Conservation (phyloP, 2,113 vertebrate species). For the Phalacrocorax carbo region DNA sequence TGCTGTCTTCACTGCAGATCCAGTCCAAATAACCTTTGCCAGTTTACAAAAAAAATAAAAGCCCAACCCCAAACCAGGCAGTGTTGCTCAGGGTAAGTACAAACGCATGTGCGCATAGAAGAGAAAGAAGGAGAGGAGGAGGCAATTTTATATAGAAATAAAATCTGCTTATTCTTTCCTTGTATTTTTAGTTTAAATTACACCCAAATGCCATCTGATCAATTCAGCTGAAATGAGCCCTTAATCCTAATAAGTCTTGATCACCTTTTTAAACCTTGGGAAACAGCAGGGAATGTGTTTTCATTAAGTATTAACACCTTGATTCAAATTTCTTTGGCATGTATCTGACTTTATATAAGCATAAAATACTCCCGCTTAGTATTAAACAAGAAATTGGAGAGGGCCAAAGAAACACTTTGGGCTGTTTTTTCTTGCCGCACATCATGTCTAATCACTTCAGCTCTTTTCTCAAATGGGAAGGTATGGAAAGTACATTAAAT, state of each 20-base stretch:
- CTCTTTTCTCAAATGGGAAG: neutral
- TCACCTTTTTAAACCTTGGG: conserved; percentile 16
- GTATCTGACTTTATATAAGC: neutral
- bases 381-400: neutral
- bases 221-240: conserved; percentile 34
- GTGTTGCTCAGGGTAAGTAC: neutral
- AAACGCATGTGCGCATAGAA: neutral
- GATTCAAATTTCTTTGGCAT: neutral
- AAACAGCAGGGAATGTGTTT: conserved; percentile 16
- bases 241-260: conserved; percentile 54
- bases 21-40: neutral
- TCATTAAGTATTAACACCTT: neutral
- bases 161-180: conserved; percentile 2
- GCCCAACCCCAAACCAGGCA: neutral
- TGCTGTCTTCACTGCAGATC: neutral
- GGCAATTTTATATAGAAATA: neutral
- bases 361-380: neutral
- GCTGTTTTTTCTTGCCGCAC: neutral
- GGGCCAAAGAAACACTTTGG: neutral
- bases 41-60: neutral
- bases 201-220: conserved; percentile 50
- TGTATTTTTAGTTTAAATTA: conserved; percentile 45
- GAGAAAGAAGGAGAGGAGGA: neutral
- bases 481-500: neutral
- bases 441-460: neutral